Evolutionary conservation across 2,113 vertebrate genomes (phyloP), one percentile per base, ranked within the genome.

Genomic region (Acanthisitta chloris): DNA sequence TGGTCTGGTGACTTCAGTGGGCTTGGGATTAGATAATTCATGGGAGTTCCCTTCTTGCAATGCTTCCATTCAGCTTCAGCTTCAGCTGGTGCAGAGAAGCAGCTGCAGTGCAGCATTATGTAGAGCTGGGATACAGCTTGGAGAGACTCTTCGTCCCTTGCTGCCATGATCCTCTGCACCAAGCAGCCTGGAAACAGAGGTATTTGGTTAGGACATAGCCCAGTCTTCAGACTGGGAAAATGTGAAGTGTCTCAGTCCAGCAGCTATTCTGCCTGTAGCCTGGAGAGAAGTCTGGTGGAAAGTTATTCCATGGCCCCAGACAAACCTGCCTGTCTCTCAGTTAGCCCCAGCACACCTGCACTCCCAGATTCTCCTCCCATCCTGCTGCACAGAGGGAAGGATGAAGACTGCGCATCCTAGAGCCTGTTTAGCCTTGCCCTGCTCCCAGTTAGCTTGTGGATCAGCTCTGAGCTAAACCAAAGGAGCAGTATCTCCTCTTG

Each of bases 201-300:
- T 24, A 28, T 72, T 89, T 84, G 82, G 42, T 90, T 92, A 93
- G 88, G 86, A 93, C 59, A 71, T 23, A 84, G 57, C 81, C 45
- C 48, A 64, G 55, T 58, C 66, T 77, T 90, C 49, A 86, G 59
- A 42, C 81, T 95, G 89, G 70, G 88, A 94, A 71, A 64, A 43
- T 89, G 26, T 89, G 29, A 87, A 85, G 82, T 90, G 90, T 94
- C 90, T 93, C 85, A 86, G 81, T 71, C 55, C 64, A 73, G 12
- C 79, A 86, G 81, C 88, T 93, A 66, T 86, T 95, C 85, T 0
- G 6, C 59, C 71, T 88, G 82, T 77, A 87, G 69, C 62, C 86
- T 86, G 80, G 51, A 90, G 85, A 94, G 54, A 51, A 70, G 81
- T 52, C 88, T 90, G 65, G 46, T 92, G 94, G 93, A 88, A 96